These are phyloP conservation scores for Cepphus grylle DNA, from an alignment of 2,113 vertebrate genomes.

Conservation along the genomic window DNA sequence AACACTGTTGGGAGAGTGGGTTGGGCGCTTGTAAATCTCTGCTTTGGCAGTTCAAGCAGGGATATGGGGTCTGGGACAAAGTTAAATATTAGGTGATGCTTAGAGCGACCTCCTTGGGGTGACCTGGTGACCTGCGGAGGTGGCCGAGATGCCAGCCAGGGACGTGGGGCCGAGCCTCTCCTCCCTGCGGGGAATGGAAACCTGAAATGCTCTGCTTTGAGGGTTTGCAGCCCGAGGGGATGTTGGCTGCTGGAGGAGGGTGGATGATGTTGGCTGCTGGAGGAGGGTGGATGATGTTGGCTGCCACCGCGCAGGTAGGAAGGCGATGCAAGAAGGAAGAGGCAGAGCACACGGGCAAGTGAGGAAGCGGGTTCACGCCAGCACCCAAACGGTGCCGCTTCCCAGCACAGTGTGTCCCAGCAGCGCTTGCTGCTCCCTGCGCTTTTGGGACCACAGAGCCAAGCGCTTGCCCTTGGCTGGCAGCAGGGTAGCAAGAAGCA, in stretches of 20 bases:
- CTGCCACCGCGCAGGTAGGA: background rate
- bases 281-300: background rate
- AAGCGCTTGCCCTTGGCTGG: fast-evolving
- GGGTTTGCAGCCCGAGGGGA: background rate
- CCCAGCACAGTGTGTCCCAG: background rate
- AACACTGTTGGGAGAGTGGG: background rate
- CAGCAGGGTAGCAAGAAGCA: background rate
- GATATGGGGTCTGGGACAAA: background rate
- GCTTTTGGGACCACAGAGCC: fast-evolving
- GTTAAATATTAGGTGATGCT: background rate
- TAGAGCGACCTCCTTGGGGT: background rate
- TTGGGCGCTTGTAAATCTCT: background rate
- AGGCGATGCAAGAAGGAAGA: background rate
- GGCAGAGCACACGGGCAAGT: background rate
- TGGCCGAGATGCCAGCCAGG: background rate
- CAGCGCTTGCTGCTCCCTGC: background rate
- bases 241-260: background rate
- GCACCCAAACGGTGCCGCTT: background rate
- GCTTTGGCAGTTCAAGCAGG: background rate
- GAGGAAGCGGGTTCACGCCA: background rate
- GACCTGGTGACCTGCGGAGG: background rate
- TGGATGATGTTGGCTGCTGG: background rate
- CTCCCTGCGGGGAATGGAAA: background rate
- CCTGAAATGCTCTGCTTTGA: background rate
- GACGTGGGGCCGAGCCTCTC: background rate